Base-by-base conservation (phyloP, 2,797 vertebrate species). In the Coreius guichenoti region DNA sequence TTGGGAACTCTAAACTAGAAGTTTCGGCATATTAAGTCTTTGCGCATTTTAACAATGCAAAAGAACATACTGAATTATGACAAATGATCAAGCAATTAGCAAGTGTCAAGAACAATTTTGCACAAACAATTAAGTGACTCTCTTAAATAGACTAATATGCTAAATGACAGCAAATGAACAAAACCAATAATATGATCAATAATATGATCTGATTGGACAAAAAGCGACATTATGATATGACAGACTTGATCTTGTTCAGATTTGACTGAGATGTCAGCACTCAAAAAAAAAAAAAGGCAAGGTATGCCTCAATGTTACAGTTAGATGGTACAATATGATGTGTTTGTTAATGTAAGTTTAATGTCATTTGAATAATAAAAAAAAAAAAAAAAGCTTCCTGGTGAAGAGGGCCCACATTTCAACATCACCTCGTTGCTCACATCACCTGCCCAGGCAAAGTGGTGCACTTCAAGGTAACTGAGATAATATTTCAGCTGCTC, bases 401-500 rank as follows among this genome's bases (percentile, higher is more conserved):
- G 6, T 47, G n/a, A 45, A 47, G 39, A 43, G 0, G 2, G 23
- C 8, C 31, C 45, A 70, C n/a, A 14, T 58, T 82, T 73, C 19
- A 63, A 4, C 63, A 83, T 75, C 51, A 58, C 33, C 51, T 79
- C 51, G 80, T 74, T 61, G 68, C 68, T 58, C 33, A 74, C 12
- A 26, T 26, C 80, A 78, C 87, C 87, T 79, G 88, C 58, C 73
- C 47, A 87, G 81, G 43, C 81, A 69, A 79, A 77, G 58, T 36
- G 26, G 77, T 87, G 49, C 78, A 74, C 90, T 87, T 89, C 43
- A 88, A 89, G 87, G 90, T 89, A 91, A 87, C 77, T 80, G 83
- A 90, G 93, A 88, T 95, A 89, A 92, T 89, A 93, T 95, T 95
- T 95, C 94, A 93, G 63, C 84, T 75, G 23, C 65, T 82, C 8